Conservation (phyloP, 2,888 invertebrate species). For the Eristalis pertinax region DNA sequence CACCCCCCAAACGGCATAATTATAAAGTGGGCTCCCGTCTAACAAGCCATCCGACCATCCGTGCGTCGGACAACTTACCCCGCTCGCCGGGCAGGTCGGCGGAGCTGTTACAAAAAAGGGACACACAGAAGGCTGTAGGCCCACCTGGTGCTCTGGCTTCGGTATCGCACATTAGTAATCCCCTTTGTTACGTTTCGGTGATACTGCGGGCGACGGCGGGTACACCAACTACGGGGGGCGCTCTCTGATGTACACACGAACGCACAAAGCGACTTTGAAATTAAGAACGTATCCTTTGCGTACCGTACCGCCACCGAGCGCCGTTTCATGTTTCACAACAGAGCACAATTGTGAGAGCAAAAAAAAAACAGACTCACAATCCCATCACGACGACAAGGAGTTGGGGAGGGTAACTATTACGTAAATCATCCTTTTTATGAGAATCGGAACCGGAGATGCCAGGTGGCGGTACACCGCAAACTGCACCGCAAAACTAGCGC, state of each 20-base stretch:
- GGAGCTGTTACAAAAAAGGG: neutral
- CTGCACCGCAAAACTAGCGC: slow-evolving; percentile 40
- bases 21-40: slow-evolving; percentile 51
- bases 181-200: neutral
- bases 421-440: slow-evolving; percentile 59
- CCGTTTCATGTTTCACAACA: slow-evolving; percentile 2
- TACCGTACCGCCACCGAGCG: neutral
- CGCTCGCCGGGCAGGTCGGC: neutral
- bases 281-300: slow-evolving; percentile 14
- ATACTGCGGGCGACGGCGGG: neutral
- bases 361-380: slow-evolving; percentile 8
- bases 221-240: neutral
- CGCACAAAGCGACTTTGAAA: slow-evolving; percentile 34
- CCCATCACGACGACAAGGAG: neutral
- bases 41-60: slow-evolving; percentile 33
- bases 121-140: neutral
- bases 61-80: slow-evolving; percentile 29
- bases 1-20: slow-evolving; percentile 36
- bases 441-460: slow-evolving; percentile 50
- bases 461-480: slow-evolving; percentile 58
- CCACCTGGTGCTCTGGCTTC: neutral
- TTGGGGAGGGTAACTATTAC: slow-evolving; percentile 19
- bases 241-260: slow-evolving; percentile 3
- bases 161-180: slow-evolving; percentile 2
- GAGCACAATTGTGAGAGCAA: neutral